Evolutionary conservation across 1,140 invertebrate genomes (phyloP).

Genomic region (Drosophila paulistorum): DNA sequence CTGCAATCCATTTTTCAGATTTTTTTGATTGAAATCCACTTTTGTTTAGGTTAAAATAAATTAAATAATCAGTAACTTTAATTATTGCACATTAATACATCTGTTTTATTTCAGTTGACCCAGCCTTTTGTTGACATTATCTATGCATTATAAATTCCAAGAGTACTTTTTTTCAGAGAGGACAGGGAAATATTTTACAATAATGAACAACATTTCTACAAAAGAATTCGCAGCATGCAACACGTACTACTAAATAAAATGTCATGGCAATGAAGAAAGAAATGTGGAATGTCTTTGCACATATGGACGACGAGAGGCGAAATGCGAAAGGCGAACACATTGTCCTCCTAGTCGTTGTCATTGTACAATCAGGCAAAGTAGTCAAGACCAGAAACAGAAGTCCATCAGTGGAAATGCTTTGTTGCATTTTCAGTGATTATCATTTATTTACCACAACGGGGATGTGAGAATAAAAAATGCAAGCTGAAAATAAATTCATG

Average conservation of each 20-base stretch:
- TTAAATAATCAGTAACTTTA: neutral
- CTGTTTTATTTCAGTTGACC: neutral
- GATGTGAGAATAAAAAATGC: constrained; percentile 28
- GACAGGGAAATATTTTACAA: constrained; percentile 53
- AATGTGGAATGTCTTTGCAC: constrained; percentile 21
- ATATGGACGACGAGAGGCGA: constrained; percentile 10
- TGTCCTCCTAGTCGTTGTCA: constrained; percentile 14
- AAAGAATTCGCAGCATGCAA: constrained; percentile 59
- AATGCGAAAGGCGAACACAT: neutral
- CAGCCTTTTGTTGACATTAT: neutral
- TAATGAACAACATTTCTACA: constrained; percentile 62
- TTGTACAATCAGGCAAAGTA: constrained; percentile 61
- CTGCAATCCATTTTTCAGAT: no score
- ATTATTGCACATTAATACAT: neutral
- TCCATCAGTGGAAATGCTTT: constrained; percentile 44
- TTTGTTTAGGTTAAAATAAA: no score
- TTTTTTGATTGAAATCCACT: no score
- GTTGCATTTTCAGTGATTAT: constrained; percentile 54
- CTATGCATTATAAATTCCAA: constrained; percentile 50
- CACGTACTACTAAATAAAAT: constrained; percentile 68
- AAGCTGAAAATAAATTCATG: constrained; percentile 41
- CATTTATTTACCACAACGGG: constrained; percentile 61
- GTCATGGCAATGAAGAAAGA: constrained; percentile 46
- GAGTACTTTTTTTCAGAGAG: constrained; percentile 18
- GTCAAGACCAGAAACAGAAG: constrained; percentile 41